Base-by-base conservation (phyloP, 2,888 invertebrate species). In the Polydrusus tereticollis region DNA sequence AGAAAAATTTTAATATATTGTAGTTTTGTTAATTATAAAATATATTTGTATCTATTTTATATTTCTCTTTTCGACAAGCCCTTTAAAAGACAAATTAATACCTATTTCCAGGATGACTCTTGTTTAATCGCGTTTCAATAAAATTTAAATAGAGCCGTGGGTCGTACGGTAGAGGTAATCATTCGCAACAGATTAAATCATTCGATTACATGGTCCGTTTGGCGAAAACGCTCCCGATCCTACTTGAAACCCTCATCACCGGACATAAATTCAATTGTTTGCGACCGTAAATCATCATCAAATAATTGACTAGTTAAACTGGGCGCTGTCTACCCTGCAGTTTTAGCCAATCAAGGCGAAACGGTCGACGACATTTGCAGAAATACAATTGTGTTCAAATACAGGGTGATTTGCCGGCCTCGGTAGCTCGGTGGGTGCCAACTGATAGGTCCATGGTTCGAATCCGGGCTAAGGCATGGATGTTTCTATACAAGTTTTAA, bases 131-230 rank as follows among this genome's bases (percentile, higher is more conserved):
- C 33, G 52, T 29, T 63, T 47, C 65, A 55, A 65, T 55, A 65
- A 41, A 65, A 29, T 57, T 57, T 65, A 41, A 65, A 65, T 65
- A 41, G 45, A 20, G n/a, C 55, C 67, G 67, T 67, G 59, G 67
- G 67, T 26, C 58, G 59, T 14, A 36, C 52, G 29, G 41, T 70
- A 36, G n/a, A 50, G 47, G 57, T 58, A 70, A 70, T 70, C 47
- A 58, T 43, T 64, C 69, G 63, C 33, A 47, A 58, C 69, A 45
- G 43, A 64, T 63, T 70, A 70, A 70, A 70, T 36, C 36, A 70
- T 68, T 68, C 68, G 60, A 68, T 68, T 68, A 68, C 62, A 62
- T 62, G 68, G 60, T 62, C 55, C 52, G 68, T 50, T 62, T 68
- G 68, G 47, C 38, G 47, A 62, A 62, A 60, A 60, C 38, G 47